Evolutionary conservation across 2,113 vertebrate species (phyloP).

Genomic region (Campylomormyrus numenius): DNA sequence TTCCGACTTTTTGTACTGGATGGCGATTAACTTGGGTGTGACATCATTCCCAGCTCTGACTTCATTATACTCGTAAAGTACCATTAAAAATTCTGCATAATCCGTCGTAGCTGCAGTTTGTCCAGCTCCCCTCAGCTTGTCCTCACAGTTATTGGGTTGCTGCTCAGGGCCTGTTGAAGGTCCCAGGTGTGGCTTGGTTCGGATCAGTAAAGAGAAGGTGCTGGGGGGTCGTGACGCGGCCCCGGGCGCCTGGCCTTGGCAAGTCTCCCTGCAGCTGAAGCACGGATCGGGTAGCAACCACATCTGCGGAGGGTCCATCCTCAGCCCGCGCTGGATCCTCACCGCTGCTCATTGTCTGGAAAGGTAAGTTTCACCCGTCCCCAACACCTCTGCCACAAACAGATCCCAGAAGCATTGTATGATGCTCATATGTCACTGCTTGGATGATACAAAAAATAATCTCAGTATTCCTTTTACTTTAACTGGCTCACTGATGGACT

Average conservation of each 20-base stretch:
- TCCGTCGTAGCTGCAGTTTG: neutral
- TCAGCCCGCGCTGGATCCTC: slow-evolving; percentile 60
- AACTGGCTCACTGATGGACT: no score
- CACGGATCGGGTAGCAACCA: slow-evolving; percentile 50
- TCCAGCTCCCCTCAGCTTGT: neutral
- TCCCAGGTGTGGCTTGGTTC: neutral
- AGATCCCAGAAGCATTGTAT: no score
- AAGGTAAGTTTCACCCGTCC: slow-evolving; percentile 47
- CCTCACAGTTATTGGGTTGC: neutral
- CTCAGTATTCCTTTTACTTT: no score
- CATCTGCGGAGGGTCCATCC: slow-evolving; percentile 65
- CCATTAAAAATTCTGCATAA: neutral
- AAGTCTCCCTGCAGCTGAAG: slow-evolving; percentile 66
- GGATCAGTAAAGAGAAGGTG: neutral
- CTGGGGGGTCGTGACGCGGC: slow-evolving; percentile 57
- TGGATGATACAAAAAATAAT: no score
- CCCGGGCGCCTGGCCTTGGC: slow-evolving; percentile 66
- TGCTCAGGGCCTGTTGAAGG: neutral
- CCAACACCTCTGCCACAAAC: no score
- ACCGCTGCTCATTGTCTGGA: slow-evolving; percentile 70
- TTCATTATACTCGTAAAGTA: neutral
- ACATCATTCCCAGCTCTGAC: no score
- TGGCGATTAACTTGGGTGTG: no score
- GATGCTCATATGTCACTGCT: no score
- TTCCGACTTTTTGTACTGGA: no score